A percentile compares a stretch with the other conserved stretches of the same genome.
Evolutionary conservation across 2,888 invertebrate genomes (phyloP).

Genomic region (Chaitophorus viminalis): DNA sequence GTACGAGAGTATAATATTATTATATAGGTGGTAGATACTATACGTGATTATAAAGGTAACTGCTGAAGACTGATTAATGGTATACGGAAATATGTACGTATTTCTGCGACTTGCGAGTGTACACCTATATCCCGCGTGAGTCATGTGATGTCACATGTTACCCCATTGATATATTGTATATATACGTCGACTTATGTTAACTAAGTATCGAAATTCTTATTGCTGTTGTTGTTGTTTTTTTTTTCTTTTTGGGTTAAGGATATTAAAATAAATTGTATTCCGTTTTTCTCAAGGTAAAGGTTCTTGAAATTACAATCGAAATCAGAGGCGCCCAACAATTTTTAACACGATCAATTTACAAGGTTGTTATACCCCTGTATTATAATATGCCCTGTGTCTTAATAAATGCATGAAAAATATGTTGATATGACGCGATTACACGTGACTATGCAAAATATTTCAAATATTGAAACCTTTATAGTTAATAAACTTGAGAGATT

Average conservation of each 20-base stretch:
- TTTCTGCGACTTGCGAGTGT: no score
- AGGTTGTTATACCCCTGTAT: neutral
- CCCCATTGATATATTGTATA: neutral
- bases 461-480: conserved; percentile 1
- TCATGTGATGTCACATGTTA: neutral
- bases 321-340: neutral
- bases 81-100: conserved; percentile 26
- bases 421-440: neutral
- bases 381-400: neutral
- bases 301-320: neutral
- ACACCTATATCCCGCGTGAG: neutral
- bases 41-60: neutral
- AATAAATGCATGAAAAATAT: neutral
- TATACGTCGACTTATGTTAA: neutral
- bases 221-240: neutral
- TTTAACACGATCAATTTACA: conserved; percentile 31
- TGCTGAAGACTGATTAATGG: conserved; percentile 15
- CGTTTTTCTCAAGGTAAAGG: neutral
- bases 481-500: neutral
- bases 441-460: neutral
- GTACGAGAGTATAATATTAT: neutral
- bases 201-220: conserved; percentile 8
- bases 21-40: no score
- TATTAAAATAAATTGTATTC: neutral
- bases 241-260: conserved; percentile 40